Conservation (phyloP, 2,888 invertebrate species). For the Drosophila paucipuncta region DNA sequence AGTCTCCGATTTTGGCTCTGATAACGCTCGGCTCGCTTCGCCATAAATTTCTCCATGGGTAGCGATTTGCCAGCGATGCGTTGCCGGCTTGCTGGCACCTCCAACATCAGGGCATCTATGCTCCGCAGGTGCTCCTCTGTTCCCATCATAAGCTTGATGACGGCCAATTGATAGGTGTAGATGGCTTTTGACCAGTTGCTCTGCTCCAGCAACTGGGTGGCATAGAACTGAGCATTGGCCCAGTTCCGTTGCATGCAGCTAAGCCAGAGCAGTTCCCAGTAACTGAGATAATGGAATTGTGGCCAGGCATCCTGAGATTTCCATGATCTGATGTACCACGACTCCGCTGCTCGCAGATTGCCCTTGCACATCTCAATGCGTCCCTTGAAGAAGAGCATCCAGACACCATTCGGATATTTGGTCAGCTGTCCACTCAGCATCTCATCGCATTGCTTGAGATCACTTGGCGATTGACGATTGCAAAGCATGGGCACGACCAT, state of each 20-base stretch:
- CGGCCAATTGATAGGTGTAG: slow-evolving; percentile 95
- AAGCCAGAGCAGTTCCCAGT: slow-evolving; percentile 97
- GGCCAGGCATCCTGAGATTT: slow-evolving; percentile 93
- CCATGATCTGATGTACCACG: slow-evolving; percentile 93
- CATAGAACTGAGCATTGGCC: slow-evolving; percentile 91
- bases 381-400: slow-evolving; percentile 96
- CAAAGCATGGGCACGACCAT: slow-evolving; percentile 94
- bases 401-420: slow-evolving; percentile 93
- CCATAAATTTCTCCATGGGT: slow-evolving; percentile 98
- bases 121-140: slow-evolving; percentile 62
- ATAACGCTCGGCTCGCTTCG: slow-evolving; percentile 93
- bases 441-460: slow-evolving; percentile 90
- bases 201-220: slow-evolving; percentile 89
- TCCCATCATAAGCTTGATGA: slow-evolving; percentile 90
- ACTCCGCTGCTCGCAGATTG: slow-evolving; percentile 89
- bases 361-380: slow-evolving; percentile 93
- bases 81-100: slow-evolving; percentile 93
- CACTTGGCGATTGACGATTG: slow-evolving; percentile 91
- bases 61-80: slow-evolving; percentile 98
- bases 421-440: slow-evolving; percentile 90
- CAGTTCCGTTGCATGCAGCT: slow-evolving; percentile 88
- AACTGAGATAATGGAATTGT: slow-evolving; percentile 96
- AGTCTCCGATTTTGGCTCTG: slow-evolving; percentile 90
- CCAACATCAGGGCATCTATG: slow-evolving; percentile 88
- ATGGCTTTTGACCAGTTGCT: slow-evolving; percentile 97